phyloP scores from a whole-genome alignment of 2,797 vertebrate genomes.

The Petrocephalus sullivani region DNA sequence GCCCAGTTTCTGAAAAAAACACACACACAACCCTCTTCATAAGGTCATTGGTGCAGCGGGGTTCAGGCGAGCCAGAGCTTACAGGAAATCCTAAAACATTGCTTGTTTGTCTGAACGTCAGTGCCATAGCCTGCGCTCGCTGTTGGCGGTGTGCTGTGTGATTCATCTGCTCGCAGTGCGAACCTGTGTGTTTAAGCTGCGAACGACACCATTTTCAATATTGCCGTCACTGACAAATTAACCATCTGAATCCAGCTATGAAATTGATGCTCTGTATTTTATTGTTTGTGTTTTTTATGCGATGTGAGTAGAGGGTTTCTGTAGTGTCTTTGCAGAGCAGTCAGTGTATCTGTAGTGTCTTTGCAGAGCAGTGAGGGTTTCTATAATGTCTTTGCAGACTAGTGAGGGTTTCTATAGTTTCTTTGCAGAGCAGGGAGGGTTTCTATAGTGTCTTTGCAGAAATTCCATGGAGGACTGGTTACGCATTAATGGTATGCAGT shows the following conservation, averaged over 20 bases:
- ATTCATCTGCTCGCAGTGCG: background rate
- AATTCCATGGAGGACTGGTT: background rate
- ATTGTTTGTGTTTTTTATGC: background rate
- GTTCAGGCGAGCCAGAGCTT: background rate
- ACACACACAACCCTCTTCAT: background rate
- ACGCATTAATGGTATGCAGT: background rate
- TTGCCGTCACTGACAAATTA: background rate
- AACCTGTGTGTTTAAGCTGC: background rate
- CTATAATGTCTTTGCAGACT: background rate
- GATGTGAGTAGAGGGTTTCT: too few species aligned
- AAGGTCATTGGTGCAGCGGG: background rate
- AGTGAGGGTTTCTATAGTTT: background rate
- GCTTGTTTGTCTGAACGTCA: background rate
- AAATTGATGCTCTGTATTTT: background rate
- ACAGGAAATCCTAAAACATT: background rate
- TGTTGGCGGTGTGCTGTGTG: background rate
- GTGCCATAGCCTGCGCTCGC: background rate
- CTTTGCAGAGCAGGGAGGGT: background rate
- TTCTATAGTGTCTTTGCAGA: background rate
- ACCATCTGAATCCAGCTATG: conserved; percentile 6
- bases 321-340: background rate
- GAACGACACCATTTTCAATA: too few species aligned
- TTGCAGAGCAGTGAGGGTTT: background rate
- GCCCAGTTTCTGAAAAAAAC: background rate
- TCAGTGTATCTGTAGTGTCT: background rate